Base-by-base conservation (phyloP, 1,140 invertebrate genomes). In the Neodiprion fabricii region DNA sequence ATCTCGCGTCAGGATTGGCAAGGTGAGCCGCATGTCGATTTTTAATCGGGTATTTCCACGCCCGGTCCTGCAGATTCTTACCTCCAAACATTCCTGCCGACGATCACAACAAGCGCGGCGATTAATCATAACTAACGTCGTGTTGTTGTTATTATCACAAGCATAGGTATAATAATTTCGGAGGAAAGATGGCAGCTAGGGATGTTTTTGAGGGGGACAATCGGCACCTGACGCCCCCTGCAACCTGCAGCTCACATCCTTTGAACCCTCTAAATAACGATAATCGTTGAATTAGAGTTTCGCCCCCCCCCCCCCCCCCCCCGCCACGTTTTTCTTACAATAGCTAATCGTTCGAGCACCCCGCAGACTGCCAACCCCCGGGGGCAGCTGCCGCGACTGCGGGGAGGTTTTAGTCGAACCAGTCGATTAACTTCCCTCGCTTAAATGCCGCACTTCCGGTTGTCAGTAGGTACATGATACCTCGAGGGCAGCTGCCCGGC, bases 401-500 rank as follows among this genome's bases (percentile, higher is more conserved):
- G 40, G 71, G 75, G 67, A 48, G 53, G 53, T 61, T 61, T 14
- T 61, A 61, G 53, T 61, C 67, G 80, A 82, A 77, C 82, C 79
- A 75, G 78, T 84, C 85, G 82, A 86, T 87, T 85, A 87, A 87
- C 84, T 86, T 82, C 79, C 80, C 83, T 76, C 75, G 79, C 80
- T 86, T 85, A 83, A 86, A 81, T 80, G 76, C 81, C 75, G 77
- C 70, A 79, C 77, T 85, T 83, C 84, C 84, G 82, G 82, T 76
- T 76, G 53, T 61, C 53, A 8, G 53, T 40, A 40, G 53, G 53
- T 61, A 40, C 28, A 61, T 61, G 53, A 61, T 61, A 61, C 53
- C 53, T 9, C n/a, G 28, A 12, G 53, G n/a, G 5, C 53, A 61
- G 53, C 53, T 61, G 53, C 11, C 53, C n/a, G 53, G 53, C 53